phyloP scores from a whole-genome alignment of 2,113 vertebrate genomes.

The Synchiropus splendidus region DNA sequence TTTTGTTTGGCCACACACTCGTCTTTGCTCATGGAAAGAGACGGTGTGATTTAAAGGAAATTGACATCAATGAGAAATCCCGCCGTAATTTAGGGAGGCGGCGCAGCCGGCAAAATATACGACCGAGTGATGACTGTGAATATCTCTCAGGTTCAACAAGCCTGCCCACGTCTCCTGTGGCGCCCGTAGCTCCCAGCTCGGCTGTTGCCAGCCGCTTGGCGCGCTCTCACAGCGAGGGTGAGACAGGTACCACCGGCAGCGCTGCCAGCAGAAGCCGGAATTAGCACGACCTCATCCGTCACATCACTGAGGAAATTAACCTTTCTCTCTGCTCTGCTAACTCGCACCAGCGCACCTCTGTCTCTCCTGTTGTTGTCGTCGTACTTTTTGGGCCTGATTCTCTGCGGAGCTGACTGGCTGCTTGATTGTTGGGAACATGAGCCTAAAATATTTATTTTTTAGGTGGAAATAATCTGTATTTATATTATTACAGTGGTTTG shows the following conservation, averaged over 20 bases:
- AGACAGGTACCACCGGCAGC: conserved; percentile 74
- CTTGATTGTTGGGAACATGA: too few relatives aligned
- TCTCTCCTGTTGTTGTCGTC: too few relatives aligned
- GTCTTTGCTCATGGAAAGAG: not conserved
- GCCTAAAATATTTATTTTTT: too few relatives aligned
- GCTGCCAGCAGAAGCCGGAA: too few relatives aligned
- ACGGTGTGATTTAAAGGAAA: not conserved
- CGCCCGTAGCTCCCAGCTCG: conserved; percentile 78
- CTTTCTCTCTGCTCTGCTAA: too few relatives aligned
- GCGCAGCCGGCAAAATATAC: conserved; percentile 3
- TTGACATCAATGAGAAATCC: conserved; percentile 2
- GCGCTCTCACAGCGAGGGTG: conserved; percentile 78
- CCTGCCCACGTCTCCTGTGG: conserved; percentile 70
- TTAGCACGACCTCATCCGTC: too few relatives aligned
- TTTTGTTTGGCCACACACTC: conserved; percentile 16
- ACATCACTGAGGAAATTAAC: too few relatives aligned
- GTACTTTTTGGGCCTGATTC: too few relatives aligned
- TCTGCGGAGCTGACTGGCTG: too few relatives aligned
- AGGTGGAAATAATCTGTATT: too few relatives aligned
- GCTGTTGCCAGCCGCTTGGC: conserved; percentile 83
- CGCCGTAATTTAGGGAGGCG: not conserved
- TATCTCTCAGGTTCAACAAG: conserved; percentile 80
- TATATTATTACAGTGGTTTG: too few relatives aligned
- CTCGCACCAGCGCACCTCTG: too few relatives aligned
- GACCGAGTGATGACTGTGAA: conserved; percentile 51